These are phyloP conservation scores for Falco columbarius DNA, from an alignment of 2,797 vertebrate genomes.

Conservation along the genomic window DNA sequence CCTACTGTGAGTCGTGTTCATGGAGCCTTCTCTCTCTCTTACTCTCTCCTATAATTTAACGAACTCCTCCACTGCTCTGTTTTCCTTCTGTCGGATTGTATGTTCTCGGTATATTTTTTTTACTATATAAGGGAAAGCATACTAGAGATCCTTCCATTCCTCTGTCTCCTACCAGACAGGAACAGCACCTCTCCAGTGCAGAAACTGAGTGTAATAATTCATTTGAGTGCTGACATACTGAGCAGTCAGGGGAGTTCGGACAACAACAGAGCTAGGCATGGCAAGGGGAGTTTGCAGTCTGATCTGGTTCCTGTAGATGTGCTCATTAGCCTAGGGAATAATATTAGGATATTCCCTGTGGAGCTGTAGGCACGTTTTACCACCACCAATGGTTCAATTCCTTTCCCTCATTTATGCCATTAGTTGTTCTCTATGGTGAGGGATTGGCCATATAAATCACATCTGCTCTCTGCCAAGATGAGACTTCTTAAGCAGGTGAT, in stretches of 20 bases:
- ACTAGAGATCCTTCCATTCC: not conserved
- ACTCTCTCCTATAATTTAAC: not conserved
- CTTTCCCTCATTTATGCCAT: not conserved
- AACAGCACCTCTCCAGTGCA: constrained; percentile 41
- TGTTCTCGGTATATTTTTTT: constrained; percentile 34
- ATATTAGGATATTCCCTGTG: not conserved
- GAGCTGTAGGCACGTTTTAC: not conserved
- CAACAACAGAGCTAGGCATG: not conserved
- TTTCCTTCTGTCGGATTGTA: not conserved
- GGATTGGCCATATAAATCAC: not conserved
- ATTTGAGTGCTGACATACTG: not conserved
- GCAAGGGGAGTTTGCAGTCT: not conserved
- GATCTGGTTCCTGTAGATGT: not conserved
- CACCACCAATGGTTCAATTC: not conserved
- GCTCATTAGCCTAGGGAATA: not conserved
- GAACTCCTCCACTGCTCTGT: not conserved
- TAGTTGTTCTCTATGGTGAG: not conserved
- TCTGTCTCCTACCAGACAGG: not conserved
- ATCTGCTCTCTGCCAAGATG: not conserved
- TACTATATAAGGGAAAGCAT: constrained; percentile 54
- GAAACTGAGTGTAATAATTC: not conserved
- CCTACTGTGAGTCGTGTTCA: not conserved
- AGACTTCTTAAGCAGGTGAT: not conserved
- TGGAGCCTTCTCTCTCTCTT: not conserved
- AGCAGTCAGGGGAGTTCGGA: not conserved